Evolutionary conservation across 2,888 invertebrate genomes (phyloP), one percentile per base, ranked within the genome.

Genomic region (Leptinotarsa rubiginosa): DNA sequence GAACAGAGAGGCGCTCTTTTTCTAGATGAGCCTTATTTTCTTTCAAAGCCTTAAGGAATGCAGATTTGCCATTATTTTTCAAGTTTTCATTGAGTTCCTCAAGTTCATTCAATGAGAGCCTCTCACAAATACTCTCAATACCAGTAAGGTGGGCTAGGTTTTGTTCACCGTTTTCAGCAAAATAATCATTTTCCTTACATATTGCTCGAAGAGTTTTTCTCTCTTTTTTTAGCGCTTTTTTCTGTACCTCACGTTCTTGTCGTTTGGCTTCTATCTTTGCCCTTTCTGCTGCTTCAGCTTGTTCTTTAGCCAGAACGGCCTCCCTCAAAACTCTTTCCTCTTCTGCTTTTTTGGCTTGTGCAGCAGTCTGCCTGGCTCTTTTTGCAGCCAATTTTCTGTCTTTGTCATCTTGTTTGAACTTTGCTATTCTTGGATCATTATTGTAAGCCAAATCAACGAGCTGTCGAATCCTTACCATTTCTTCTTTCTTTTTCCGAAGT

Each of bases 391-490:
- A 88, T 87, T 97, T 98, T 80, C 92, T 93, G 81, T 97, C 96
- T 84, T 96, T 97, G 80, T 98, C 98, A 72, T 97, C 96, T 82
- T 96, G 96, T 84, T 96, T 97, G 88, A 98, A 98, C 82, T 93
- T 92, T 73, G 92, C 92, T 84, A 99, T 96, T 81, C 99, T 91
- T 0, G 98, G 98, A 89, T 99, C 99, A 86, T 95, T 93, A 79
- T 94, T 92, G 87, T 99, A 99, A 0, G 98, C 97, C 86, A 96
- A 91, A 85, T 99, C 99, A 68, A 99, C 97, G 71, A 99, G 89
- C 65, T 92, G 91, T 16, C 99, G 91, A 81, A 99, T 94, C 80
- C 99, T 90, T 0, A 94, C 91, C 94, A 96, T 97, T 90, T 99
- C 99, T 86, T 99, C 98, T 87, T 99, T 99, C 89, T 98, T 98